Conservation (phyloP, 2,888 invertebrate species). For the Siphonodentalium dalli region DNA sequence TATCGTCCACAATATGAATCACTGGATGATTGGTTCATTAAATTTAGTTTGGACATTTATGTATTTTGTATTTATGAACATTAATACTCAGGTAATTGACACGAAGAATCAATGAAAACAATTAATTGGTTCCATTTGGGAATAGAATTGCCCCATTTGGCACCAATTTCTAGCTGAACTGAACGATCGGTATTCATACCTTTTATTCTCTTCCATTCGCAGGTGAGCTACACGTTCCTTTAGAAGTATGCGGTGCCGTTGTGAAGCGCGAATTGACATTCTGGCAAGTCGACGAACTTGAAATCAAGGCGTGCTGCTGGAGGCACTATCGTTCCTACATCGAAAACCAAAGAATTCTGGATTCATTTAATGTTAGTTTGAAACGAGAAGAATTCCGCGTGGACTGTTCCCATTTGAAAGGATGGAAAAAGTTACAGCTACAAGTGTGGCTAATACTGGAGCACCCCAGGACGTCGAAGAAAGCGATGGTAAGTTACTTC, state of each 20-base stretch:
- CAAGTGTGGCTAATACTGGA: conserved; percentile 61
- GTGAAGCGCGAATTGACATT: conserved; percentile 62
- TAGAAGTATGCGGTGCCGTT: conserved; percentile 64
- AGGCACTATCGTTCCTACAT: conserved; percentile 58
- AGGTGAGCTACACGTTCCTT: conserved; percentile 63
- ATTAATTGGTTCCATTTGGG: too few relatives aligned
- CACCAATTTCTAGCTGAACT: too few relatives aligned
- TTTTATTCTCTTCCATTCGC: conserved; percentile 26
- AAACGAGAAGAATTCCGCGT: conserved; percentile 51
- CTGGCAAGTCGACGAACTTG: conserved; percentile 61
- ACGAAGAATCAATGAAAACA: too few relatives aligned
- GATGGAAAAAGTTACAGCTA: conserved; percentile 56
- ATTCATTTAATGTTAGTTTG: conserved; percentile 57
- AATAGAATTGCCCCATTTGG: too few relatives aligned
- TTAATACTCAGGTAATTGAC: too few relatives aligned
- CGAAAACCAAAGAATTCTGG: conserved; percentile 58
- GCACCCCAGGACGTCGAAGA: conserved; percentile 58
- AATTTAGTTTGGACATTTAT: too few relatives aligned
- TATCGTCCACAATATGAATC: too few relatives aligned
- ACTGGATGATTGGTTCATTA: too few relatives aligned
- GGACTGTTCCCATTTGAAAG: conserved; percentile 41
- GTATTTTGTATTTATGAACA: too few relatives aligned
- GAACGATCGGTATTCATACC: too few relatives aligned
- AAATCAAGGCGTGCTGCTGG: conserved; percentile 63
- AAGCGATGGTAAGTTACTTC: conserved; percentile 55